Conservation (phyloP, 1,140 invertebrate species). For the Stegodyphus dumicola region DNA sequence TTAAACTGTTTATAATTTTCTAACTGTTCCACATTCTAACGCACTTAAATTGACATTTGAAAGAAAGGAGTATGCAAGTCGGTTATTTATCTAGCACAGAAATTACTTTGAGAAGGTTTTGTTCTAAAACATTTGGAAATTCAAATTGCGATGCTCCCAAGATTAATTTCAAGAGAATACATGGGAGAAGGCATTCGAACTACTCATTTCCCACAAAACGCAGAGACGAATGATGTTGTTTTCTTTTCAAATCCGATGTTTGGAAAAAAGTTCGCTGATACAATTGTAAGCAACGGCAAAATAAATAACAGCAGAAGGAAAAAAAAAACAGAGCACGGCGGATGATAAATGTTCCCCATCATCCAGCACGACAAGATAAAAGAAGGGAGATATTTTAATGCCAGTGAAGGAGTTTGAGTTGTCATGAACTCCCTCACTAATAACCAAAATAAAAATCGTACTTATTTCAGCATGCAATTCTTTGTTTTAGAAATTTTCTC, state of each 20-base stretch:
- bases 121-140: too few relatives aligned
- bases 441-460: background rate
- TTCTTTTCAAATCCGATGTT: background rate
- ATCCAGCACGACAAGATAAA: background rate
- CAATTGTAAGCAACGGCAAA: background rate
- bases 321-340: background rate
- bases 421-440: background rate
- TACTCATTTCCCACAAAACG: too few relatives aligned
- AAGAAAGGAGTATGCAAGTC: too few relatives aligned
- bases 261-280: background rate
- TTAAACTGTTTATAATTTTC: too few relatives aligned
- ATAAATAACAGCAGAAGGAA: background rate
- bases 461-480: background rate
- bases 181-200: too few relatives aligned
- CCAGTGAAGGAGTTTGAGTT: background rate
- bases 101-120: too few relatives aligned
- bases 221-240: background rate
- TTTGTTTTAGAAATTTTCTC: background rate
- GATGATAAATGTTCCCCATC: background rate
- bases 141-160: too few relatives aligned
- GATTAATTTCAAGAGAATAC: too few relatives aligned
- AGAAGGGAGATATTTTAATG: background rate
- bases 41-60: too few relatives aligned
- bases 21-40: too few relatives aligned
- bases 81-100: too few relatives aligned